Conservation (phyloP, 2,888 invertebrate species). For the Watsonalla binaria region DNA sequence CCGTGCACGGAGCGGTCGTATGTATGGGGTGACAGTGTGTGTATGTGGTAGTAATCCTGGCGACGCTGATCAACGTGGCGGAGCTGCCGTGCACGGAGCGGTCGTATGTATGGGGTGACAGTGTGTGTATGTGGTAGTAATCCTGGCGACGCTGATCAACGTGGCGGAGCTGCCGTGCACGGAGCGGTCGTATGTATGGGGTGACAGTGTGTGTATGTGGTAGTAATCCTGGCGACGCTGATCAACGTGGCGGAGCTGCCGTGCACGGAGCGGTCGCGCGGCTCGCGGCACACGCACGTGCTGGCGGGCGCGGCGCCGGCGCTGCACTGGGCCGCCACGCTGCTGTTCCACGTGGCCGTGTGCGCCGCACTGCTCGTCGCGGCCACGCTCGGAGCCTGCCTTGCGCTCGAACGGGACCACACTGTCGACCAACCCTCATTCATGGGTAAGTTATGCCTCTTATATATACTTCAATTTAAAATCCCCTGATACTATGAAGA, state of each 20-base stretch:
- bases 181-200: too few species aligned
- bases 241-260: conserved; percentile 80
- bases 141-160: too few species aligned
- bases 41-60: too few species aligned
- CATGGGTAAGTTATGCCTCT: conserved; percentile 33
- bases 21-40: too few species aligned
- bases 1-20: too few species aligned
- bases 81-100: too few species aligned
- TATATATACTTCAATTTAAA: not conserved
- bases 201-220: not conserved
- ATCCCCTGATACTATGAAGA: not conserved
- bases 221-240: conserved; percentile 55
- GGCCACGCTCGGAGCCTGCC: conserved; percentile 24
- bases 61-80: too few species aligned
- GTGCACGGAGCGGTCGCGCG: conserved; percentile 79
- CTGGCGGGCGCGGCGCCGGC: conserved; percentile 81
- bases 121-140: too few species aligned
- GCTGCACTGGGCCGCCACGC: conserved; percentile 81
- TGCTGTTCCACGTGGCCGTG: conserved; percentile 74
- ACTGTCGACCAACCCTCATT: conserved; percentile 34
- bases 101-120: too few species aligned
- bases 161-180: too few species aligned
- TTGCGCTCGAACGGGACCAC: conserved; percentile 28
- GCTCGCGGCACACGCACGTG: conserved; percentile 82
- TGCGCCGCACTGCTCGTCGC: conserved; percentile 31